Evolutionary conservation across 2,113 vertebrate genomes (phyloP).

Genomic region (Phaethornis superciliosus): DNA sequence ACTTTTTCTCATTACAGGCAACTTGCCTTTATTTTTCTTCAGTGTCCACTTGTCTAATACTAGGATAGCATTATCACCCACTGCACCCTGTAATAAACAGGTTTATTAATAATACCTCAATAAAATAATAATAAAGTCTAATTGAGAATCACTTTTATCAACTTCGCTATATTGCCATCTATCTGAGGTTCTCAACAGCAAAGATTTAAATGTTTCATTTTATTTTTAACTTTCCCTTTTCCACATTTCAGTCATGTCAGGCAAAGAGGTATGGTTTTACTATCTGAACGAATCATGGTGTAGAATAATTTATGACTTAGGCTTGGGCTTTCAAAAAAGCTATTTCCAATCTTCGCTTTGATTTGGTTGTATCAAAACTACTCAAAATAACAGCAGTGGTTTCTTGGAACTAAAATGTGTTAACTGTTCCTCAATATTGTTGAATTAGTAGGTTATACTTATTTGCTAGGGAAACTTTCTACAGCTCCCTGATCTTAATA

Average conservation of each 20-base stretch:
- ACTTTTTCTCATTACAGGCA: neutral
- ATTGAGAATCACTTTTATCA: constrained; percentile 76
- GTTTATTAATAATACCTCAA: constrained; percentile 72
- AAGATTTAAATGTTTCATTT: constrained; percentile 81
- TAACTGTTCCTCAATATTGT: constrained; percentile 60
- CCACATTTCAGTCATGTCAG: constrained; percentile 78
- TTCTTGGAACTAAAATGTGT: constrained; percentile 70
- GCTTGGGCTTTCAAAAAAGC: constrained; percentile 81
- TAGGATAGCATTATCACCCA: constrained; percentile 13
- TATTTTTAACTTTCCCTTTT: constrained; percentile 81
- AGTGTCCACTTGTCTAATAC: constrained; percentile 29
- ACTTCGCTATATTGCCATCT: constrained; percentile 74
- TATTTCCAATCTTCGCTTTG: constrained; percentile 80
- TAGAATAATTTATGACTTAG: constrained; percentile 82
- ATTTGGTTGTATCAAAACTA: constrained; percentile 81
- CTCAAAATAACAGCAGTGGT: constrained; percentile 76
- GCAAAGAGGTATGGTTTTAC: constrained; percentile 80
- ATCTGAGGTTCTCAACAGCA: constrained; percentile 74
- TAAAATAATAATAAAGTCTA: constrained; percentile 70
- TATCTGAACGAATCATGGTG: constrained; percentile 79
- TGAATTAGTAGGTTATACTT: constrained; percentile 23
- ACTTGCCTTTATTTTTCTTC: constrained; percentile 35
- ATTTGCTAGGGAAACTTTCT: constrained; percentile 65
- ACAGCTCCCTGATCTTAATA: constrained; percentile 12
- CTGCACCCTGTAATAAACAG: constrained; percentile 24